Conservation (phyloP, 2,888 invertebrate genomes). For the Idaea aversata region DNA sequence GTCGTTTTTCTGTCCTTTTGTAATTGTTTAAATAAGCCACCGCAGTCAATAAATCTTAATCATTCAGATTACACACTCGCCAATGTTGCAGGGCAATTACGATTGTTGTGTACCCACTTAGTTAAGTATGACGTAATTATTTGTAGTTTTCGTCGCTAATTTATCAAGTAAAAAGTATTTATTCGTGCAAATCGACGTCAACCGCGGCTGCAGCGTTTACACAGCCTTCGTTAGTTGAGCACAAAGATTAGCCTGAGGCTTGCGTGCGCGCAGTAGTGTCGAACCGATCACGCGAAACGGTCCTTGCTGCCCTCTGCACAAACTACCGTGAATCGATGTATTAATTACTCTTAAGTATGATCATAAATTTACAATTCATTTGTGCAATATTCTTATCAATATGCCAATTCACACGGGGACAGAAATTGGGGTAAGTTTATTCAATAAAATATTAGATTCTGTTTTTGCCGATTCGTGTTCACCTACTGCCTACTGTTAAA, state of each 20-base stretch:
- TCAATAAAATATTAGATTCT: conserved; percentile 5
- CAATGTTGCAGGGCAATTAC: not conserved
- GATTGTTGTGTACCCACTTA: not conserved
- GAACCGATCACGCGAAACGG: conserved; percentile 60
- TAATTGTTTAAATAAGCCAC: not conserved
- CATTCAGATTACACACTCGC: conserved; percentile 3
- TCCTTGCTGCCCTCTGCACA: conserved; percentile 50
- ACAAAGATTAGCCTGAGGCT: conserved; percentile 37
- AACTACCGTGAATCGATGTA: conserved; percentile 50
- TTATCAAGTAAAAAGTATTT: conserved; percentile 6
- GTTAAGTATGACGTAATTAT: conserved; percentile 8
- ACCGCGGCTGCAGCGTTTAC: conserved; percentile 46
- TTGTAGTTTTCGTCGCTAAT: not conserved
- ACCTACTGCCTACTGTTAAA: not conserved
- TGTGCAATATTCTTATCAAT: conserved; percentile 41
- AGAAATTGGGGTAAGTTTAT: conserved; percentile 58
- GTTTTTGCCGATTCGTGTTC: not conserved
- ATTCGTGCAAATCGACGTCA: conserved; percentile 14
- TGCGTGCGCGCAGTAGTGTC: conserved; percentile 60
- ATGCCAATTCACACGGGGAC: conserved; percentile 48
- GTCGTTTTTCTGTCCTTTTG: not conserved
- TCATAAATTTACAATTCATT: conserved; percentile 49
- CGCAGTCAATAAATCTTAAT: not conserved
- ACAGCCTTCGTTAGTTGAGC: conserved; percentile 53
- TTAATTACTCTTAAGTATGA: conserved; percentile 53